Evolutionary conservation across 1,140 invertebrate species (phyloP).

Genomic region (Drosophila arawakana): DNA sequence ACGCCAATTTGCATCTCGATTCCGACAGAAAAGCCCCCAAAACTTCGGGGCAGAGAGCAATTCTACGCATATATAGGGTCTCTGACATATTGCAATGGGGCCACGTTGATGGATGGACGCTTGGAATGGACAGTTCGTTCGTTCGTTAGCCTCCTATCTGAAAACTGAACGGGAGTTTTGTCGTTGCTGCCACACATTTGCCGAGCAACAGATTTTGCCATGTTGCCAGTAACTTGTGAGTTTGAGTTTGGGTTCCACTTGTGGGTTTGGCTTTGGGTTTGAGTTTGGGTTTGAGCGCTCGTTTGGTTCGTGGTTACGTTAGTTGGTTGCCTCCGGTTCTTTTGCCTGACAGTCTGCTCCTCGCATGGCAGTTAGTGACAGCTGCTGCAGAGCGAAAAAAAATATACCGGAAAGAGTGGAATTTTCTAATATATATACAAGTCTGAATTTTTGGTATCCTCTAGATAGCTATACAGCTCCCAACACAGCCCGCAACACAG

Average conservation of each 20-base stretch:
- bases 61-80: conserved; percentile 35
- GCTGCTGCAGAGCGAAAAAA: conserved; percentile 60
- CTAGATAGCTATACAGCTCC: not conserved
- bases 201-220: conserved; percentile 40
- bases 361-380: conserved; percentile 75
- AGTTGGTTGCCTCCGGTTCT: conserved; percentile 48
- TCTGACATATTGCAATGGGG: conserved; percentile 70
- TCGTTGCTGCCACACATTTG: conserved; percentile 35
- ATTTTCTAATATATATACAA: conserved; percentile 33
- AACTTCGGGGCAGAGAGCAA: not conserved
- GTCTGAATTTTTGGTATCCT: conserved; percentile 18
- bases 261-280: not conserved
- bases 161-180: conserved; percentile 10
- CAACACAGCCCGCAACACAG: not conserved
- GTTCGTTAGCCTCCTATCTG: conserved; percentile 20
- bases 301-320: conserved; percentile 34
- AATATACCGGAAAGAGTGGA: conserved; percentile 25
- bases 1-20: conserved; percentile 60
- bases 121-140: conserved; percentile 47
- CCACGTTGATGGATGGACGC: conserved; percentile 70
- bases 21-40: conserved; percentile 5
- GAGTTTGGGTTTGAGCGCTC: conserved; percentile 11
- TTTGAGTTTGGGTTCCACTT: not conserved
- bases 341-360: conserved; percentile 20
- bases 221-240: conserved; percentile 9